phyloP scores from a whole-genome alignment of 2,113 vertebrate species.

The Oncorhynchus tshawytscha region DNA sequence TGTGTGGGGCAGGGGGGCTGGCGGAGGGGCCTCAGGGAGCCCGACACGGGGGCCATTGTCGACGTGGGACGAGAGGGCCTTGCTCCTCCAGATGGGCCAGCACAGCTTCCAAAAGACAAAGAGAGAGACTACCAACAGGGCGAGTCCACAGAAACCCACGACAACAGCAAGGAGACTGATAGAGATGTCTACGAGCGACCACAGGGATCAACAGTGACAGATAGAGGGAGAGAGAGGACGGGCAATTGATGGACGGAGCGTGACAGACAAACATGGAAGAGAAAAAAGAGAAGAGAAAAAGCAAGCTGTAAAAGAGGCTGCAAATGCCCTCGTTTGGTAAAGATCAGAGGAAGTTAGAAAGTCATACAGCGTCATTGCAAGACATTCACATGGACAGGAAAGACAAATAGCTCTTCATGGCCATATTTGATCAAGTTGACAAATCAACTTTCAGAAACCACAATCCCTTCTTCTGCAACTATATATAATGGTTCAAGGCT shows the following conservation, averaged over 20 bases:
- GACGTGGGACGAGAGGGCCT: conserved; percentile 75
- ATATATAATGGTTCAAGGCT: no score
- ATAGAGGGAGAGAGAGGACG: neutral
- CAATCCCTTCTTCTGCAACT: neutral
- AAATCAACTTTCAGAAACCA: neutral
- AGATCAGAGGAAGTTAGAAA: conserved; percentile 41
- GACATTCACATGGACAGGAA: neutral
- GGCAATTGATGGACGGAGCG: conserved; percentile 53
- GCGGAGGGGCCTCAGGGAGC: conserved; percentile 69
- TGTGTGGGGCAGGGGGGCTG: conserved; percentile 47
- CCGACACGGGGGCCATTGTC: conserved; percentile 73
- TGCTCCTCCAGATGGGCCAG: conserved; percentile 95
- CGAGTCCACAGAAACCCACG: conserved; percentile 96
- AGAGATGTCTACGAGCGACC: conserved; percentile 87
- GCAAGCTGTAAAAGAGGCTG: conserved; percentile 64
- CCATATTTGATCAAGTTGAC: neutral
- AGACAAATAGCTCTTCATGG: neutral
- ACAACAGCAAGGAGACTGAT: conserved; percentile 95
- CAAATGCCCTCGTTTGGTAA: conserved; percentile 47
- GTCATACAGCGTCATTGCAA: conserved; percentile 13
- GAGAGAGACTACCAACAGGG: conserved; percentile 92
- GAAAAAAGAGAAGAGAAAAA: conserved; percentile 57
- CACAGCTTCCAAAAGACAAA: conserved; percentile 99
- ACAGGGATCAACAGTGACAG: conserved; percentile 20
- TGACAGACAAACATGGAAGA: conserved; percentile 70